A percentile compares a stretch with the other conserved stretches of the same genome.
phyloP scores from a whole-genome alignment of 2,113 vertebrate genomes.

The Hydropotes inermis region DNA sequence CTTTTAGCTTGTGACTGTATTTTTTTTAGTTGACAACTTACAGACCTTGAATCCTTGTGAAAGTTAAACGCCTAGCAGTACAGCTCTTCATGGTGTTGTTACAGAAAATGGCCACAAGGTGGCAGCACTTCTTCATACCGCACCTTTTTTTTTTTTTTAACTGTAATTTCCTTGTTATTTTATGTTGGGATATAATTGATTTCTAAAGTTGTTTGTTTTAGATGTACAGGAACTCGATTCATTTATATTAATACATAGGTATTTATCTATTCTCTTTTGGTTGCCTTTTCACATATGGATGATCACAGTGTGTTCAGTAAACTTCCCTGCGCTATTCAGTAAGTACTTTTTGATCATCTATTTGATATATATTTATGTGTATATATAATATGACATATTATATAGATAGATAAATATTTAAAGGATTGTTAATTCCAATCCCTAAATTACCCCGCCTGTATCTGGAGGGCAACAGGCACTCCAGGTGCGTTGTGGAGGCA shows the following conservation, averaged over 20 bases:
- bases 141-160: too few species aligned
- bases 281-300: background rate
- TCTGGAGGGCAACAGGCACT: background rate
- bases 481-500: background rate
- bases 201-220: background rate
- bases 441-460: background rate
- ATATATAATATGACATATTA: too few species aligned
- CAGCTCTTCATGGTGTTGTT: background rate
- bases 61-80: background rate
- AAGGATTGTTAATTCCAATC: background rate
- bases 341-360: background rate
- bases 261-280: background rate
- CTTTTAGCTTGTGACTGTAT: background rate
- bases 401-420: background rate
- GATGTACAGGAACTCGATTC: background rate
- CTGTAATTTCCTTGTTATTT: background rate
- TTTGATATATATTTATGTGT: too few species aligned
- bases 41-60: background rate
- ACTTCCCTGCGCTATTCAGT: background rate
- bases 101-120: background rate
- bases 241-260: background rate
- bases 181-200: background rate
- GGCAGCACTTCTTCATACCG: background rate
- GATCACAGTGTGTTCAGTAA: background rate
- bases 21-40: background rate